Base-by-base conservation (phyloP, 2,113 vertebrate genomes). In the Telmatochromis bifrenatus region DNA sequence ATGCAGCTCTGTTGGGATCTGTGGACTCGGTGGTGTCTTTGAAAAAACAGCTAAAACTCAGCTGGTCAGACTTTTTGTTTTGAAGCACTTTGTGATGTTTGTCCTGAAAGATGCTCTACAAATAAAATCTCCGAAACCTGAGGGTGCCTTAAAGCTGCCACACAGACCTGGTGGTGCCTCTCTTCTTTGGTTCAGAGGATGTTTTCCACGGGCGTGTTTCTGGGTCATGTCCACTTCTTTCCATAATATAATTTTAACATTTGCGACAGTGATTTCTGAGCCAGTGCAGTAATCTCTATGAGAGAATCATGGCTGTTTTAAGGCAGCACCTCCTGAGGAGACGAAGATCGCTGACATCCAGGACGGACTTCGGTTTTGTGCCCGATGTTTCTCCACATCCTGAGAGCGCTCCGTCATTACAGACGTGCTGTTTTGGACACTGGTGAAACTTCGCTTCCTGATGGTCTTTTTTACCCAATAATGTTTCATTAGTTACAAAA, bases 361-460 rank as follows among this genome's bases (percentile, higher is more conserved):
- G 33, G 7, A 65, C 33, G 0, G 60, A 65, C 60, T 65, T 37
- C 4, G 17, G 33, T 12, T 35, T 21, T 37, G 60, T 37, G 33
- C 19, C 17, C 3, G 11, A 68, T 37, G n/a, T 68, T 39, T 21
- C 62, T 68, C 62, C 62, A 21, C 11, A 6, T 65, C 0, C 60
- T 65, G 19, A 37, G 0, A 65, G 8, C 3, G 4, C 19, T 21
- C 62, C 0, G 11, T 39, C 5, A 3, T 39, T 68, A 37, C 19
- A 65, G 33, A 37, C 7, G 4, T 12, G 33, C 31, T 68, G 4
- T 37, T 60, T 60, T 4, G 17, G 17, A 11, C 31, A 62, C 9
- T 62, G 31, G 58, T 62, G 31, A 62, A 0, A 35, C 62, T 5
- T 37, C 0, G 33, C 6, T 37, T 65, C 60, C 19, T 65, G 58